Conservation (phyloP, 2,888 invertebrate genomes). For the Tipula lateralis region DNA sequence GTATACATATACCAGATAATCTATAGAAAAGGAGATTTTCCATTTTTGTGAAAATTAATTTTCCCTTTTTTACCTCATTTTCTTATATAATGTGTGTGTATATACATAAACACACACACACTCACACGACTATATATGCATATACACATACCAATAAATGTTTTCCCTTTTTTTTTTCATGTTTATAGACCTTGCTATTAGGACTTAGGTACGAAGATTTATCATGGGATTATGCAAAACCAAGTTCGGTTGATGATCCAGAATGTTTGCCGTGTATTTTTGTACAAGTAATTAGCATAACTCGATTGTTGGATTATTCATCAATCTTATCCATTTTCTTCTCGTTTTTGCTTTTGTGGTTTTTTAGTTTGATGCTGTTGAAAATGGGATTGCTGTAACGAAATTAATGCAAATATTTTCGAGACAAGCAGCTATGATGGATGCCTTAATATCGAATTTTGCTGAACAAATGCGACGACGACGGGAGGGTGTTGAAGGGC, state of each 20-base stretch:
- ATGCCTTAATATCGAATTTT: conserved; percentile 76
- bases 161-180: conserved; percentile 36
- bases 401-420: conserved; percentile 53
- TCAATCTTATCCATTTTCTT: too few species aligned
- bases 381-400: conserved; percentile 49
- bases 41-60: neutral
- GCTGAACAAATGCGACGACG: conserved; percentile 69
- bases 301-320: neutral
- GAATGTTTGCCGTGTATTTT: conserved; percentile 90
- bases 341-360: neutral
- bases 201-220: conserved; percentile 84
- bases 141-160: neutral
- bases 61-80: neutral
- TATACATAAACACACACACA: too few species aligned
- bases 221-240: conserved; percentile 88
- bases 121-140: too few species aligned
- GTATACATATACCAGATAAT: neutral
- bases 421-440: conserved; percentile 79
- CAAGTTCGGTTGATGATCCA: conserved; percentile 70
- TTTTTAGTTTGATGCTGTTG: conserved; percentile 48
- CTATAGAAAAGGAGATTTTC: neutral
- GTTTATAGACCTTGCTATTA: conserved; percentile 72
- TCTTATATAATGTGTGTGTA: too few species aligned
- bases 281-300: conserved; percentile 56
- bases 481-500: conserved; percentile 49